Evolutionary conservation across 2,113 vertebrate genomes (phyloP), one percentile per base, ranked within the genome.

Genomic region (Barnardius zonarius): DNA sequence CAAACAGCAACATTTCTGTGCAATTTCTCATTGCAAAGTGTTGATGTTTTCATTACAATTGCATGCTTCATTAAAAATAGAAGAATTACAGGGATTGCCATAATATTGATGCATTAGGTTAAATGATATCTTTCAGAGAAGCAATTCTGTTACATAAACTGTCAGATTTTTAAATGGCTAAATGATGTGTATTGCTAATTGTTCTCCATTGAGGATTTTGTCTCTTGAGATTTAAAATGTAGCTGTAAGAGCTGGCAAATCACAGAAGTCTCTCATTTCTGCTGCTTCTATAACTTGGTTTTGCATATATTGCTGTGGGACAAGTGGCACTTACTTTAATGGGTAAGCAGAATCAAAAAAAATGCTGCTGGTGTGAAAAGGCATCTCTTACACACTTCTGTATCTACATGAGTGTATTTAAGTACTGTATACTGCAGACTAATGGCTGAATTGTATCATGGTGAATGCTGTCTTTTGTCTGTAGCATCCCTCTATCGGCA

Each of bases 1-100:
- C 51, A 59, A 83, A 63, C 37, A 37, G 67, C 66, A 76, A n/a
- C 17, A 13, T 44, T 57, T 82, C 70, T 66, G 48, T 96, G 91
- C 39, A 39, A 39, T 39, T 69, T 91, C 83, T 87, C 59, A 4
- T 90, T 76, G 70, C 30, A 97, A 48, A 48, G 94, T 97, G 96
- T 28, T 46, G 22, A 8, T 91, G 30, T 89, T 96, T 97, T 95
- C 4, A 39, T 80, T 83, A 22, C 33, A 83, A 15, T 64, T 51
- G 15, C 96, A 62, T 77, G 23, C 67, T 5, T 92, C 22, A 13
- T 84, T 83, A 22, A 72, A 87, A 85, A 79, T 10, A 74, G 61
- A 43, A 25, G 11, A 62, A 52, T 49, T 94, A 31, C 35, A 25
- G 39, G 64, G 35, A 39, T 64, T 74, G 79, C 24, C 23, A 11